These are phyloP conservation scores for Prochilodus magdalenae DNA, from an alignment of 2,113 vertebrate species.

Conservation along the genomic window DNA sequence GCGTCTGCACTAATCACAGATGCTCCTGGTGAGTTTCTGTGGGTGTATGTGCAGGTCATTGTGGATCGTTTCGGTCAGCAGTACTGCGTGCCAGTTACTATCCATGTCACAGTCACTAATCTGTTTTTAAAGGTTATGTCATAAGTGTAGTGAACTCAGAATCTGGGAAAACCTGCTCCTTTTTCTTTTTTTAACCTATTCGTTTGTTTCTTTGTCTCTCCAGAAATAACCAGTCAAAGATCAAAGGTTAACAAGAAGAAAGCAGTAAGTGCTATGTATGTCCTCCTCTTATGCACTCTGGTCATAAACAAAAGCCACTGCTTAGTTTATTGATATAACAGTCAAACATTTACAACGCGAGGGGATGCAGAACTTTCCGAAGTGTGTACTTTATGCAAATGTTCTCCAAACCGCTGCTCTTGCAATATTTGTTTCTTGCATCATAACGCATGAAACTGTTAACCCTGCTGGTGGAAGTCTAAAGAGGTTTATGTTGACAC, in stretches of 20 bases:
- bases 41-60: too few relatives aligned
- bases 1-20: too few relatives aligned
- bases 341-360: background rate
- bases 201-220: background rate
- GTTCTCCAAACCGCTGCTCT: background rate
- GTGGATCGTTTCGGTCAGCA: too few relatives aligned
- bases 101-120: too few relatives aligned
- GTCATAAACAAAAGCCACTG: background rate
- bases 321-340: background rate
- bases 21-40: too few relatives aligned
- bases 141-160: too few relatives aligned
- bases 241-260: background rate
- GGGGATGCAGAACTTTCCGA: background rate
- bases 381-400: background rate
- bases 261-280: background rate
- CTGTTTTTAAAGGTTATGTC: too few relatives aligned
- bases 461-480: background rate
- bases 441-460: background rate
- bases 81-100: too few relatives aligned
- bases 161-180: too few relatives aligned
- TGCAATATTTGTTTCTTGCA: background rate
- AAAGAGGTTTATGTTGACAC: background rate
- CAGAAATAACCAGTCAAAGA: slow-evolving; percentile 7
- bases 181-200: background rate
- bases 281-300: background rate